Conservation (phyloP, 2,797 vertebrate species). For the Coranthus polyacanthus region DNA sequence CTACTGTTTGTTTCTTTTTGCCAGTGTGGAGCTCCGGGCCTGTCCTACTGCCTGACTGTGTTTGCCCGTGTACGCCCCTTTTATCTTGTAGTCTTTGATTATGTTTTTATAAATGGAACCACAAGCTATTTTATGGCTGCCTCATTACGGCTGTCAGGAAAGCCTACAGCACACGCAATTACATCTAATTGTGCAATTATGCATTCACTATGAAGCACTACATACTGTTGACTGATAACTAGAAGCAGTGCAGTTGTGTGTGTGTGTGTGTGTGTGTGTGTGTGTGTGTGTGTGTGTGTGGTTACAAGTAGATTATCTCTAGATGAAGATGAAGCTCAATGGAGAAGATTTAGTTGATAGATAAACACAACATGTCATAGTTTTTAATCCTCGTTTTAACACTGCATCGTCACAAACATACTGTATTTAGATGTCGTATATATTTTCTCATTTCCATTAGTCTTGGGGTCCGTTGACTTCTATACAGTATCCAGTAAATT, state of each 20-base stretch:
- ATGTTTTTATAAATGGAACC: slow-evolving; percentile 75
- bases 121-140: slow-evolving; percentile 65
- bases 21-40: slow-evolving; percentile 30
- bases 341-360: neutral
- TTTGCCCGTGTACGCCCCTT: slow-evolving; percentile 64
- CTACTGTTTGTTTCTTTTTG: slow-evolving; percentile 11
- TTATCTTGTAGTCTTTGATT: slow-evolving; percentile 77
- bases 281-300: neutral
- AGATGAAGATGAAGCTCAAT: slow-evolving; percentile 12
- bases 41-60: slow-evolving; percentile 46
- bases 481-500: too few relatives aligned
- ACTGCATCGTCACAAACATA: too few relatives aligned
- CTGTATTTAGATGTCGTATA: too few relatives aligned
- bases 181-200: slow-evolving; percentile 78
- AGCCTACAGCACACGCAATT: slow-evolving; percentile 75
- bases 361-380: neutral
- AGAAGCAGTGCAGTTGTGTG: slow-evolving; percentile 57
- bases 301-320: slow-evolving; percentile 4
- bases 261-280: slow-evolving; percentile 19
- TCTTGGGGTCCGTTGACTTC: too few relatives aligned
- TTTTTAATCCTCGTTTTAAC: too few relatives aligned
- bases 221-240: slow-evolving; percentile 51
- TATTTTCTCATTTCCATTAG: too few relatives aligned
- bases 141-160: slow-evolving; percentile 75
- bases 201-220: slow-evolving; percentile 65